Evolutionary conservation across 1,140 invertebrate species (phyloP).

Genomic region (Whitmania pigra): DNA sequence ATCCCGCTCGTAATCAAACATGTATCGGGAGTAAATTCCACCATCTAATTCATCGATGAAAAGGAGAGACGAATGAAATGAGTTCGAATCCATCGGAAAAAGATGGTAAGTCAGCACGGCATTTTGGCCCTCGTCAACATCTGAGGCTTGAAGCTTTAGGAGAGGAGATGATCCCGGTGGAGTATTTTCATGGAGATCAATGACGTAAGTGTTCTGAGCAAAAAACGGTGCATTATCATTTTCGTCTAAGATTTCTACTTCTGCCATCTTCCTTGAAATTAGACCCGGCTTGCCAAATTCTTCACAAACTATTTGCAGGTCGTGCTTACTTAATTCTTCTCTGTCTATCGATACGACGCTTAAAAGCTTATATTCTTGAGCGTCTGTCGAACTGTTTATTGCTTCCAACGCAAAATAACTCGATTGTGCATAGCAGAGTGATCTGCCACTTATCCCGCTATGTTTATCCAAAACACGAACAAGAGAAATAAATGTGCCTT

Average conservation of each 20-base stretch:
- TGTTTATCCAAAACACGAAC: conserved; percentile 1
- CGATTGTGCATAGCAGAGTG: neutral
- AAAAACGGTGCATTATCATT: conserved; percentile 6
- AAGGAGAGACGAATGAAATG: conserved; percentile 1
- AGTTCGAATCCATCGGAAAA: neutral
- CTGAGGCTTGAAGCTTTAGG: neutral
- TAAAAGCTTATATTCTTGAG: conserved; percentile 1
- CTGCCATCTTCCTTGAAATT: neutral
- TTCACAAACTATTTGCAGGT: conserved; percentile 4
- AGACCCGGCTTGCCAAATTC: neutral
- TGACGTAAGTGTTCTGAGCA: neutral
- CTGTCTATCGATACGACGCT: conserved; percentile 2
- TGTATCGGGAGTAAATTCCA: neutral
- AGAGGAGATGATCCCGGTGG: neutral
- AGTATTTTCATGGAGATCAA: neutral
- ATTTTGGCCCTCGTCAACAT: neutral
- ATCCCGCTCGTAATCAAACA: conserved; percentile 1
- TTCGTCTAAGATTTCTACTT: conserved; percentile 4
- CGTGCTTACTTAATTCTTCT: neutral
- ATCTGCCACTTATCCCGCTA: neutral
- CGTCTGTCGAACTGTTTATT: too few species aligned
- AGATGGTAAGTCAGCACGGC: neutral
- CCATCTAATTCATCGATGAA: neutral
- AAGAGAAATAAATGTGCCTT: neutral
- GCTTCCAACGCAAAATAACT: neutral